These are phyloP conservation scores for Cataglyphis altisquamis DNA, from an alignment of 2,888 invertebrate genomes.

Conservation along the genomic window DNA sequence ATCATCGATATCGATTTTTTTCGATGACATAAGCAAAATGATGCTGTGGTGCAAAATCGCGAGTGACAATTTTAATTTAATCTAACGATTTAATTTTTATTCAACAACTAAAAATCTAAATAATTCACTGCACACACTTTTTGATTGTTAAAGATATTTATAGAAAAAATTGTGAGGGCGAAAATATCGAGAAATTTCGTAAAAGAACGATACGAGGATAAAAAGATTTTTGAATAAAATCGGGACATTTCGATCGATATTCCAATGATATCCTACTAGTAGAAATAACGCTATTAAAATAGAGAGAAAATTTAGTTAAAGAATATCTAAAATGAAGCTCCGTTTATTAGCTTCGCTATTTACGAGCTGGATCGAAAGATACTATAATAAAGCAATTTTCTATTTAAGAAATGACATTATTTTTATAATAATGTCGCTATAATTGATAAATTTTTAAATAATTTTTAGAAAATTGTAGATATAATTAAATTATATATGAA, in stretches of 20 bases:
- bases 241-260: constrained; percentile 5
- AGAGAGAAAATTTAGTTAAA: constrained; percentile 26
- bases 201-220: neutral
- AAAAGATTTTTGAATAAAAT: constrained; percentile 32
- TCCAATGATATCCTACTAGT: constrained; percentile 19
- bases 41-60: constrained; percentile 47
- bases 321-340: constrained; percentile 16
- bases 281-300: constrained; percentile 31
- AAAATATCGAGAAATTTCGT: neutral
- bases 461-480: neutral
- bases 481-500: neutral
- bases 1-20: constrained; percentile 78
- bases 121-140: neutral
- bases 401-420: constrained; percentile 3
- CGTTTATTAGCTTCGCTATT: neutral
- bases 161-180: neutral
- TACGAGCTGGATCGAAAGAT: neutral
- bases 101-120: neutral
- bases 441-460: neutral
- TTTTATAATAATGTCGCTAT: neutral
- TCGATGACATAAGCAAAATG: constrained; percentile 70
- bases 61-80: neutral
- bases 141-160: constrained; percentile 7
- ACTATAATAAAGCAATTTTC: neutral
- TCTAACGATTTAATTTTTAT: neutral